A percentile compares a stretch with the other conserved stretches of the same genome.
Evolutionary conservation across 2,113 vertebrate genomes (phyloP).

Genomic region (Cyanistes caeruleus): DNA sequence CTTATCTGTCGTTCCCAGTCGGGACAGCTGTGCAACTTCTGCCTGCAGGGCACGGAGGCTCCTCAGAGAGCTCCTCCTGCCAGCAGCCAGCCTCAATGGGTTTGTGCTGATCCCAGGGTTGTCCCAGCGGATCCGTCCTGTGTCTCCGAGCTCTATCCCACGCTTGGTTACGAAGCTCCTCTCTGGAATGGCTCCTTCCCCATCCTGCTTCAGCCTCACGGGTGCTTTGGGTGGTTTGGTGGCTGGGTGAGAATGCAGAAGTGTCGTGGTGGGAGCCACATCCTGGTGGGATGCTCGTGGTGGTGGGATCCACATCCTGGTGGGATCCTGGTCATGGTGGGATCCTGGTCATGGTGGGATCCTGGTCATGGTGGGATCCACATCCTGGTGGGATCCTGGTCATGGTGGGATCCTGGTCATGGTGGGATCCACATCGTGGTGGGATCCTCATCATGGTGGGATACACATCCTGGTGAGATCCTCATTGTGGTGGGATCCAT

Average conservation of each 20-base stretch:
- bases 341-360: neutral
- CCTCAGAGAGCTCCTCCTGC: neutral
- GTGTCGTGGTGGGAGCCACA: neutral
- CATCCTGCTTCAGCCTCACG: accelerated
- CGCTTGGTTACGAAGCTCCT: accelerated
- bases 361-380: accelerated
- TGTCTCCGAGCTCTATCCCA: neutral
- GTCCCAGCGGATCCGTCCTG: neutral
- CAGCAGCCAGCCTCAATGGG: accelerated
- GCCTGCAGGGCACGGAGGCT: neutral
- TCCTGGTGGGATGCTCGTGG: neutral
- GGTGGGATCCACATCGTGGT: accelerated
- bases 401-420: accelerated
- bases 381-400: accelerated
- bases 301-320: accelerated
- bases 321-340: accelerated
- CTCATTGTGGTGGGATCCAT: accelerated
- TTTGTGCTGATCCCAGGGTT: neutral
- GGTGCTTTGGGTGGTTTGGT: neutral
- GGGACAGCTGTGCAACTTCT: slow-evolving; percentile 39
- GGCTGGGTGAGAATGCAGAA: neutral
- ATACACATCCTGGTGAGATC: accelerated
- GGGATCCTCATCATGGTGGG: accelerated
- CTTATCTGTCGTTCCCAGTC: neutral
- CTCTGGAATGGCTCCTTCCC: neutral